Percentiles rank a stretch among this genome's conserved stretches.
Conservation (phyloP, 2,797 vertebrate genomes). For the Argentina silus region DNA sequence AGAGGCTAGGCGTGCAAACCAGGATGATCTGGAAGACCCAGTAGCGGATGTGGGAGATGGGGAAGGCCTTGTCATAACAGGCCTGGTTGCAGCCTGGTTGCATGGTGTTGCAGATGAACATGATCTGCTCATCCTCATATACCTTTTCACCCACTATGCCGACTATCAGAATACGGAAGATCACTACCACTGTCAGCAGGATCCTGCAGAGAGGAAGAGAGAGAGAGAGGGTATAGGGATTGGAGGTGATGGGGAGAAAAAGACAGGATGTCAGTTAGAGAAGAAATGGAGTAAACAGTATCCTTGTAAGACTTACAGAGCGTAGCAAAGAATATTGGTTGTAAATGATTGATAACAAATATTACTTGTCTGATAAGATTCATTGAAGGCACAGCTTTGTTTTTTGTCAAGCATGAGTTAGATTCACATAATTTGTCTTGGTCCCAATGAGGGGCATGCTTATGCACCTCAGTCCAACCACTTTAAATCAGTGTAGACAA, state of each 20-base stretch:
- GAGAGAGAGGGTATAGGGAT: slow-evolving; percentile 19
- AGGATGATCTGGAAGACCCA: slow-evolving; percentile 91
- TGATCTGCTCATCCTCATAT: slow-evolving; percentile 90
- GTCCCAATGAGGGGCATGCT: slow-evolving; percentile 10
- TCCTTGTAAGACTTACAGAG: not conserved
- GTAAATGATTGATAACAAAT: not conserved
- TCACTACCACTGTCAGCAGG: slow-evolving; percentile 93
- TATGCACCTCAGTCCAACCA: slow-evolving; percentile 6
- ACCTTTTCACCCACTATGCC: slow-evolving; percentile 92
- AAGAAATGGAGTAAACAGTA: not conserved
- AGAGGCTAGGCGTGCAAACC: slow-evolving; percentile 87
- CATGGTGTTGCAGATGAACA: slow-evolving; percentile 93
- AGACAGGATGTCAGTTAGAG: slow-evolving; percentile 46
- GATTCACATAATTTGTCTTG: not conserved
- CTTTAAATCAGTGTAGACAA: slow-evolving; percentile 15
- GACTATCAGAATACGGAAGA: slow-evolving; percentile 91
- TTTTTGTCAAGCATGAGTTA: not conserved
- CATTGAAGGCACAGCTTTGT: not conserved
- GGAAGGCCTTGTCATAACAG: slow-evolving; percentile 90
- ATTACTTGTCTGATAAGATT: not conserved
- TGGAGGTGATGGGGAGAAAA: slow-evolving; percentile 33
- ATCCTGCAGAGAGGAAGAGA: slow-evolving; percentile 77
- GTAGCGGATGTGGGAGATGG: slow-evolving; percentile 92
- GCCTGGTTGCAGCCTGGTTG: slow-evolving; percentile 92
- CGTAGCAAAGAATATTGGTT: not conserved